phyloP scores from a whole-genome alignment of 30 jellyfish, hydroid and myxozoan genomes.

The Chironex yamaguchii region DNA sequence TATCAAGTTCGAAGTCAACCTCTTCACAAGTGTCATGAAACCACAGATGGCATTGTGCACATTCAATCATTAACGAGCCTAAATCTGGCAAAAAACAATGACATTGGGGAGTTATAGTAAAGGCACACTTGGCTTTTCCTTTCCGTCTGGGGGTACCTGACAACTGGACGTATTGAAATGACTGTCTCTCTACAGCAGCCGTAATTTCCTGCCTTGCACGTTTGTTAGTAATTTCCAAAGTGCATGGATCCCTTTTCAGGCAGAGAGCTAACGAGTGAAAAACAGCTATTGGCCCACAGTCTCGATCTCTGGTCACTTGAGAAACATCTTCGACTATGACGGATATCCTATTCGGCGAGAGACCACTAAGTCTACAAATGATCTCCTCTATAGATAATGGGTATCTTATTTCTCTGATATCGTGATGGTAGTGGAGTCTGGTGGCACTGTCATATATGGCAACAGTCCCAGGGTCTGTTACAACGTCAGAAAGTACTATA shows the following conservation, averaged over 20 bases:
- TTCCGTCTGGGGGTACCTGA: background rate
- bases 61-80: background rate
- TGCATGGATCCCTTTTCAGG: background rate
- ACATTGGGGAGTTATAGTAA: background rate
- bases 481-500: conserved; percentile 1
- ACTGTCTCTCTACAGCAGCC: background rate
- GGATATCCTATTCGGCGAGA: background rate
- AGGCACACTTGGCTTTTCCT: background rate
- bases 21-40: conserved; percentile 9
- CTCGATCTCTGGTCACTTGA: background rate
- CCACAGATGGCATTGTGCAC: background rate
- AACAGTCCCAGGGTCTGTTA: background rate
- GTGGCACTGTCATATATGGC: conserved; percentile 12
- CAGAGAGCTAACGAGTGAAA: background rate
- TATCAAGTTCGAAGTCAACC: background rate
- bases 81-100: conserved; percentile 7
- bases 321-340: background rate
- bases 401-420: background rate
- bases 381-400: background rate
- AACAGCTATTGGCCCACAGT: conserved; percentile 10
- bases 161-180: background rate
- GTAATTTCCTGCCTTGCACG: background rate
- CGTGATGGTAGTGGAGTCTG: background rate
- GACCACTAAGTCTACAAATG: background rate
- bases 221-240: background rate